These are phyloP conservation scores for Pocillopora damicornis DNA, from an alignment of 64 coral and sea anemone species.

Conservation along the genomic window DNA sequence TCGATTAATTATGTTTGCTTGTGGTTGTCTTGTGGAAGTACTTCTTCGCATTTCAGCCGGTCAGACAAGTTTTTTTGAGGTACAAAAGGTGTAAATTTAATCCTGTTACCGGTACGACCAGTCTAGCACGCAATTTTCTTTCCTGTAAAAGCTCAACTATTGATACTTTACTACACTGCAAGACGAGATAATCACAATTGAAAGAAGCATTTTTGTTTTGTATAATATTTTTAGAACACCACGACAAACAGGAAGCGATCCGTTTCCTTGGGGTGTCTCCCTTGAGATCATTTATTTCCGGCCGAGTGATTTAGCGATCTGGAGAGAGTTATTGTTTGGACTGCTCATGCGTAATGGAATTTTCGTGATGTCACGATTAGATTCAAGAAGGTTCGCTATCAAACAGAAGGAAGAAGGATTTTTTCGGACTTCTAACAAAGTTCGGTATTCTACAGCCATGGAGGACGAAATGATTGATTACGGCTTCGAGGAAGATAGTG, in stretches of 20 bases:
- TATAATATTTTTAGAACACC: neutral
- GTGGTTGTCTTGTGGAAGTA: no score
- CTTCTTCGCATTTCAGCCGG: no score
- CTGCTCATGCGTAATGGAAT: slow-evolving; percentile 61
- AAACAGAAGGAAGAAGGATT: slow-evolving; percentile 46
- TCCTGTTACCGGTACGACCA: no score
- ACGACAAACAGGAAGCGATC: neutral
- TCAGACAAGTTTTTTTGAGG: no score
- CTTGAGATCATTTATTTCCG: neutral
- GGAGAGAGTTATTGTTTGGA: neutral
- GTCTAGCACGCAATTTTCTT: no score
- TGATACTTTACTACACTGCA: no score
- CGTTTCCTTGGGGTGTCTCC: no score
- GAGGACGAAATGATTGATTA: slow-evolving; percentile 77
- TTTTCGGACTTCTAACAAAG: slow-evolving; percentile 61
- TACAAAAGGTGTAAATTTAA: no score
- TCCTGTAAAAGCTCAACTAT: no score
- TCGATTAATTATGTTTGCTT: no score
- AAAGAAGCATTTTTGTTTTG: neutral
- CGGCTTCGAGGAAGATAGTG: slow-evolving; percentile 81
- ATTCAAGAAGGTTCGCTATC: slow-evolving; percentile 36
- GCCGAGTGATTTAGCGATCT: neutral
- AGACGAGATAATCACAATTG: no score
- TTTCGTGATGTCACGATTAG: slow-evolving; percentile 86
- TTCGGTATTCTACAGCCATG: slow-evolving; percentile 72